Percentiles rank a stretch among this genome's conserved stretches.
phyloP scores from a whole-genome alignment of 92 coral and sea anemone genomes.

The Scolanthus callimorphus region DNA sequence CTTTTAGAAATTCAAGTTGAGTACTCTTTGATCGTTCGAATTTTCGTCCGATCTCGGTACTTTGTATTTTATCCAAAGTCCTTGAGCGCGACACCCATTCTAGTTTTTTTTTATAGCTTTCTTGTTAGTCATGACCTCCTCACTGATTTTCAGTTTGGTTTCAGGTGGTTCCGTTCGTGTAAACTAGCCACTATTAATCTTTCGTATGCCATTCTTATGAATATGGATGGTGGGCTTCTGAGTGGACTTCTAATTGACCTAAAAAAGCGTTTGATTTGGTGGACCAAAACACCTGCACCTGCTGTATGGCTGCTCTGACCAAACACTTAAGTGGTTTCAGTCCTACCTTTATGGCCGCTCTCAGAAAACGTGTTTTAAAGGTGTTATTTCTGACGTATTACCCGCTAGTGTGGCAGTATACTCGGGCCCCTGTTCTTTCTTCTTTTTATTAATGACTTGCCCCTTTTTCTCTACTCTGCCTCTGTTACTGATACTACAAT shows the following conservation, averaged over 20 bases:
- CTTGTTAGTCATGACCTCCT: not conserved
- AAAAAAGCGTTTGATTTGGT: not conserved
- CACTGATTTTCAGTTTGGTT: not conserved
- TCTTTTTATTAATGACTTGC: not conserved
- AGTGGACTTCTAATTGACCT: not conserved
- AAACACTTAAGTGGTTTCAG: not conserved
- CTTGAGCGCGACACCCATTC: not conserved
- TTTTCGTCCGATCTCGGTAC: not conserved
- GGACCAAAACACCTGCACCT: not conserved
- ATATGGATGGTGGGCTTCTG: not conserved
- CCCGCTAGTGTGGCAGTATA: not conserved
- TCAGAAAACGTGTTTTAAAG: not conserved
- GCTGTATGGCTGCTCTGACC: not conserved
- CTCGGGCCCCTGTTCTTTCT: not conserved
- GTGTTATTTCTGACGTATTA: not conserved
- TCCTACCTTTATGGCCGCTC: not conserved
- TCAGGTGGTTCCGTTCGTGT: not conserved
- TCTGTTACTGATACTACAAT: not conserved
- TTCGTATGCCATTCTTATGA: not conserved
- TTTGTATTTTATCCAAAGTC: not conserved
- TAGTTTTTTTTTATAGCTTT: not conserved
- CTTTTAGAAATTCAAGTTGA: too few species aligned
- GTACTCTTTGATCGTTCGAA: not conserved
- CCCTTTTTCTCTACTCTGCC: not conserved
- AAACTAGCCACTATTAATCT: not conserved